Evolutionary conservation across 2,797 vertebrate genomes (phyloP), one percentile per base, ranked within the genome.

Genomic region (Dendrocincla tyrannina): DNA sequence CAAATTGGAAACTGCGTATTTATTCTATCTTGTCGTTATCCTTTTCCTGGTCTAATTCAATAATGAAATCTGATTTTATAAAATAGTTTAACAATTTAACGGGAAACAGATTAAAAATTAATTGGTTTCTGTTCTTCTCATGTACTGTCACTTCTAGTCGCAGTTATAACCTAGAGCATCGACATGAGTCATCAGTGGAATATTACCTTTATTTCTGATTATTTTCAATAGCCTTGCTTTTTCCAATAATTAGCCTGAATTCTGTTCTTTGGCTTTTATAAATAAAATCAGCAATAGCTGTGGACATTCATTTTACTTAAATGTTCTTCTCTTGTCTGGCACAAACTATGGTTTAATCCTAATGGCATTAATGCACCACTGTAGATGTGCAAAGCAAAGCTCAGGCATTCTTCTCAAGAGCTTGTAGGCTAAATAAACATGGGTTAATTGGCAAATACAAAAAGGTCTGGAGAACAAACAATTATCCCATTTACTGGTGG

Each of bases 401-500:
- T 1, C 27, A 49, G 60, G 12, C 28, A 35, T 80, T 78, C 55
- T 85, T 16, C 41, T 53, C 22, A 50, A 77, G 85, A 93, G 62
- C 50, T 58, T 68, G 68, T 19, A 74, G 53, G 83, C 83, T 88
- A 91, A 89, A 90, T 60, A 94, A 91, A 75, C 62, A 60, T 5
- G 67, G 55, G 85, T 90, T 97, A 96, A 96, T 91, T 95, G 79
- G 80, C 59, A 94, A 89, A 92, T 22, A 84, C 76, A 78, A 68
- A 86, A 94, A 90, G 76, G 69, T 77, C 88, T 84, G 53, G 22
- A 78, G 62, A 94, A 91, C 80, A 95, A 96, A 90, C 94, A 95
- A 96, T 96, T 95, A 93, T 81, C 66, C 82, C 62, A 84, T 84
- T 92, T 93, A 75, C 73, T 64, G 42, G 63, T 62, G 69, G 62